Evolutionary conservation across 2,888 invertebrate species (phyloP).

Genomic region (Sarcophaga variegata): DNA sequence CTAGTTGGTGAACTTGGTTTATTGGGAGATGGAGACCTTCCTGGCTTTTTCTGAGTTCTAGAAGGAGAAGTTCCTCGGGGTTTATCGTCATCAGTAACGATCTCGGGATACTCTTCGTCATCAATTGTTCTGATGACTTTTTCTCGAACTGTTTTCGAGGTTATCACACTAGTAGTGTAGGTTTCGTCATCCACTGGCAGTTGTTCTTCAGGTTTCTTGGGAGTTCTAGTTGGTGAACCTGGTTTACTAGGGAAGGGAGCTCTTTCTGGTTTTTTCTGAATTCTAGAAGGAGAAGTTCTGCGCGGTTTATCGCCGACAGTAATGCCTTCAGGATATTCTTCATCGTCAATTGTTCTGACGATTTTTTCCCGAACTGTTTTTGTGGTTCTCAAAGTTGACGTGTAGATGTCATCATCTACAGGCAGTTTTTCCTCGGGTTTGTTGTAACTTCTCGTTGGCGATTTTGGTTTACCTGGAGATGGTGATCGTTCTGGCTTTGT

Average conservation of each 20-base stretch:
- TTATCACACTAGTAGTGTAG: not conserved
- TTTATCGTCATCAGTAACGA: not conserved
- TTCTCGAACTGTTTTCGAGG: not conserved
- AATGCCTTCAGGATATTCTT: not conserved
- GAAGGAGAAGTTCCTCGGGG: not conserved
- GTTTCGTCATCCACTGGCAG: not conserved
- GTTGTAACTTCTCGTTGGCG: not conserved
- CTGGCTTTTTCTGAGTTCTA: not conserved
- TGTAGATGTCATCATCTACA: not conserved
- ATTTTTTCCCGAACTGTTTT: not conserved
- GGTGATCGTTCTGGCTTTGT: slow-evolving; percentile 2
- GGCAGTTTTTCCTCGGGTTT: not conserved
- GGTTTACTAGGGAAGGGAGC: not conserved
- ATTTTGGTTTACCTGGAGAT: not conserved
- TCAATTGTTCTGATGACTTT: not conserved
- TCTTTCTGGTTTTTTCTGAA: not conserved
- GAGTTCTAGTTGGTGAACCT: not conserved
- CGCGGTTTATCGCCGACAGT: not conserved
- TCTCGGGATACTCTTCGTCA: not conserved
- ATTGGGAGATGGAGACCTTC: not conserved
- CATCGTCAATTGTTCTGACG: not conserved
- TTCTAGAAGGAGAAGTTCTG: not conserved
- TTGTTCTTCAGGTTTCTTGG: not conserved
- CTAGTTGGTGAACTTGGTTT: not conserved
- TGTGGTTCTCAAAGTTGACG: not conserved